Conservation (phyloP, 2,113 vertebrate genomes). For the Glaucidium brasilianum region DNA sequence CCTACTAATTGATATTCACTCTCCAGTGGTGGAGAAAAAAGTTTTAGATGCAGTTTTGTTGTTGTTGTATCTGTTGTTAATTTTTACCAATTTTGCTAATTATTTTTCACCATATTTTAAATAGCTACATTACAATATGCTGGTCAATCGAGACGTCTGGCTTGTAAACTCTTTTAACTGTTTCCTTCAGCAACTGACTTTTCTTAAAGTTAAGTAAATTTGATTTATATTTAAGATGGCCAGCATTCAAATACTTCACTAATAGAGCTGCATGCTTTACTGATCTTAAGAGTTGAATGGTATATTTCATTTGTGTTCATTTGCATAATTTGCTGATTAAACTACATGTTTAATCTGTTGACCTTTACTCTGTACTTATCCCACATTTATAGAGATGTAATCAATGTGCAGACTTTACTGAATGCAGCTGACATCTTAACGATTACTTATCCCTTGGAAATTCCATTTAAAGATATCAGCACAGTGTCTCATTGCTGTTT, state of each 20-base stretch:
- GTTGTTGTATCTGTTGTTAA: neutral
- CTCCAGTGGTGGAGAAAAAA: constrained; percentile 10
- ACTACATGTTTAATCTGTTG: constrained; percentile 64
- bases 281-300: constrained; percentile 54
- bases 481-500: neutral
- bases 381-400: constrained; percentile 46
- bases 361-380: constrained; percentile 65
- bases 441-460: neutral
- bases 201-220: constrained; percentile 22
- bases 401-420: constrained; percentile 40
- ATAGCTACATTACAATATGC: neutral
- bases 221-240: neutral
- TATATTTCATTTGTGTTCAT: constrained; percentile 68
- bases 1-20: constrained; percentile 33
- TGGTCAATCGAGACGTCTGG: neutral
- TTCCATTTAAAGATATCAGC: neutral
- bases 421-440: neutral
- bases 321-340: constrained; percentile 74
- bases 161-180: neutral
- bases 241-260: constrained; percentile 31
- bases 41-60: neutral
- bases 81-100: neutral
- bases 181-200: neutral
- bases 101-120: neutral
- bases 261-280: constrained; percentile 57